Evolutionary conservation across 1,140 invertebrate genomes (phyloP).

Genomic region (Himalopsyche phryganea): DNA sequence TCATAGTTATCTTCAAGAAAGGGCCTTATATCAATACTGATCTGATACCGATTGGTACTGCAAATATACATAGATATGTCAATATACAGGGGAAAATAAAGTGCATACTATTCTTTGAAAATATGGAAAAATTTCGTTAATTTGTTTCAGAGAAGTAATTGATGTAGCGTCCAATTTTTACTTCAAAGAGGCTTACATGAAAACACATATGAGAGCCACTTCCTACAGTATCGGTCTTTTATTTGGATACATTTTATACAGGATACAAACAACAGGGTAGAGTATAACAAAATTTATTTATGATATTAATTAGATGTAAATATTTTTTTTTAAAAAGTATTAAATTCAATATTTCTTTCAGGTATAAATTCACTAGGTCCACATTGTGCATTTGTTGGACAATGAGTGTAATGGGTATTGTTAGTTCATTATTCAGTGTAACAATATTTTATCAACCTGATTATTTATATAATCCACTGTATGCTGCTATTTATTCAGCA

Average conservation of each 20-base stretch:
- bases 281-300: constrained; percentile 34
- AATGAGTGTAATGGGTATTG: constrained; percentile 51
- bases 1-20: too few relatives aligned
- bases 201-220: constrained; percentile 67
- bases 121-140: too few relatives aligned
- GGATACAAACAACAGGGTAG: constrained; percentile 57
- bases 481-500: constrained; percentile 63
- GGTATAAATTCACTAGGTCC: constrained; percentile 47
- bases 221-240: constrained; percentile 63
- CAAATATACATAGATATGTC: too few relatives aligned
- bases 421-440: constrained; percentile 58
- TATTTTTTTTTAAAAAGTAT: constrained; percentile 3
- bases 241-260: constrained; percentile 61
- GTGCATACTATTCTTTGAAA: too few relatives aligned
- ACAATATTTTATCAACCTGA: constrained; percentile 59
- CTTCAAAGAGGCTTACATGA: constrained; percentile 62
- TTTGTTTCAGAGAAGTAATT: constrained; percentile 56
- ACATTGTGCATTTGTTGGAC: constrained; percentile 56
- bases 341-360: constrained; percentile 40
- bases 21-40: too few relatives aligned
- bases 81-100: too few relatives aligned
- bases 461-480: constrained; percentile 55
- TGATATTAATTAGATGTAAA: too few relatives aligned
- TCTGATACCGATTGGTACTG: too few relatives aligned
- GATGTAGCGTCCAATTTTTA: constrained; percentile 61